phyloP scores from a whole-genome alignment of 1,140 invertebrate genomes.

The Brachystomella parvula region DNA sequence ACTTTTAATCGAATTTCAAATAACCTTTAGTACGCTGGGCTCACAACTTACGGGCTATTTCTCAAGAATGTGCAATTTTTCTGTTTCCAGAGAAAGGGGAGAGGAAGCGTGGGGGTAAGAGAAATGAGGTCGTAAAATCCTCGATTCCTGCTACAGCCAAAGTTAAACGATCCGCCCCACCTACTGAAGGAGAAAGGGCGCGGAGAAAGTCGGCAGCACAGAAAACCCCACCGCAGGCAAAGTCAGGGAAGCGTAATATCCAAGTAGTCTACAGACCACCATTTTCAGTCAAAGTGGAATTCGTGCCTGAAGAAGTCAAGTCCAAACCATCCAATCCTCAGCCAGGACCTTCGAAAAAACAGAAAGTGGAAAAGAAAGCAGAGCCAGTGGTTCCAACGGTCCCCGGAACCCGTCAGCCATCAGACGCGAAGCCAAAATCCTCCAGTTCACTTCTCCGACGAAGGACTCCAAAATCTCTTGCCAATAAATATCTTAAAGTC shows the following conservation, averaged over 20 bases:
- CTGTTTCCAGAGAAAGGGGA: slow-evolving; percentile 8
- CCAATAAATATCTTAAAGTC: background rate
- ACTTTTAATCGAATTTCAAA: too few relatives aligned
- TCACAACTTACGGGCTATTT: too few relatives aligned
- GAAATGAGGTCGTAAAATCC: background rate
- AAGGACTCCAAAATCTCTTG: background rate
- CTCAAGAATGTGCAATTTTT: too few relatives aligned
- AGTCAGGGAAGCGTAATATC: slow-evolving; percentile 20
- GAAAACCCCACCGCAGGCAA: background rate
- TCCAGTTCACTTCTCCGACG: slow-evolving; percentile 15
- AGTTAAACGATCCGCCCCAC: background rate
- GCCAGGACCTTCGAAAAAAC: background rate
- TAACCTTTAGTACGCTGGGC: too few relatives aligned
- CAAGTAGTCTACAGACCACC: slow-evolving; percentile 34
- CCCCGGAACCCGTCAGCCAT: background rate
- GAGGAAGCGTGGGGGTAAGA: background rate
- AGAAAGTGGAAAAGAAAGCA: background rate
- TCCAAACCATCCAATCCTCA: background rate
- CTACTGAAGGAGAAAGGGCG: background rate
- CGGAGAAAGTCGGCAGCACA: background rate
- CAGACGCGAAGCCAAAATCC: slow-evolving; percentile 7
- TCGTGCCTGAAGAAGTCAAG: slow-evolving; percentile 7
- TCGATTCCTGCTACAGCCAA: background rate
- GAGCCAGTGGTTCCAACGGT: too few relatives aligned
- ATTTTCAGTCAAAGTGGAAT: slow-evolving; percentile 32